phyloP scores from a whole-genome alignment of 2,113 vertebrate genomes.

The Lamprologus tigripictilis region DNA sequence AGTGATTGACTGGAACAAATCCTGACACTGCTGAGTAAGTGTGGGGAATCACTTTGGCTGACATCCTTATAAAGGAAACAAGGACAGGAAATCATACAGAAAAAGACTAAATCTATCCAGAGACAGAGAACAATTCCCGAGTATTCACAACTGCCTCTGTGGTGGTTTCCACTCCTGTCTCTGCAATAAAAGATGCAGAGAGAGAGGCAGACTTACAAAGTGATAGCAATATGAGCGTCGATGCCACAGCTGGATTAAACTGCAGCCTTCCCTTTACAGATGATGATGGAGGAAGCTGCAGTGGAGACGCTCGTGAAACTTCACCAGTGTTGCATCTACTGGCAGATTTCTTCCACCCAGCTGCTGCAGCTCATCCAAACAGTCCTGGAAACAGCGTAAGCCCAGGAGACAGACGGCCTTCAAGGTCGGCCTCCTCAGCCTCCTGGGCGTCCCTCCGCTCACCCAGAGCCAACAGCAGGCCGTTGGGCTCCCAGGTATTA shows the following conservation, averaged over 20 bases:
- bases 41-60: not conserved
- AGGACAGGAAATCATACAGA: not conserved
- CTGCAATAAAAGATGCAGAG: not conserved
- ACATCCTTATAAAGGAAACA: not conserved
- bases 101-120: not conserved
- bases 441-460: constrained; percentile 88
- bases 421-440: constrained; percentile 77
- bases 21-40: not conserved
- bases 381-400: constrained; percentile 53
- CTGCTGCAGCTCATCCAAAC: constrained; percentile 60
- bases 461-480: constrained; percentile 77
- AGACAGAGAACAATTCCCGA: not conserved
- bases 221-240: not conserved
- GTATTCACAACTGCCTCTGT: not conserved
- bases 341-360: constrained; percentile 86
- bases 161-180: not conserved
- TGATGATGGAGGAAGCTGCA: not conserved
- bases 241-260: not conserved
- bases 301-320: not conserved
- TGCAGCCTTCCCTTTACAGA: constrained; percentile 1
- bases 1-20: not conserved
- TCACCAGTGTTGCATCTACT: constrained; percentile 75
- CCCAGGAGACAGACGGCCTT: constrained; percentile 36
- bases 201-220: not conserved
- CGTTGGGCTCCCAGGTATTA: constrained; percentile 80